These are phyloP conservation scores for Tetraneura akinire DNA, from an alignment of 1,140 invertebrate species.

Conservation along the genomic window DNA sequence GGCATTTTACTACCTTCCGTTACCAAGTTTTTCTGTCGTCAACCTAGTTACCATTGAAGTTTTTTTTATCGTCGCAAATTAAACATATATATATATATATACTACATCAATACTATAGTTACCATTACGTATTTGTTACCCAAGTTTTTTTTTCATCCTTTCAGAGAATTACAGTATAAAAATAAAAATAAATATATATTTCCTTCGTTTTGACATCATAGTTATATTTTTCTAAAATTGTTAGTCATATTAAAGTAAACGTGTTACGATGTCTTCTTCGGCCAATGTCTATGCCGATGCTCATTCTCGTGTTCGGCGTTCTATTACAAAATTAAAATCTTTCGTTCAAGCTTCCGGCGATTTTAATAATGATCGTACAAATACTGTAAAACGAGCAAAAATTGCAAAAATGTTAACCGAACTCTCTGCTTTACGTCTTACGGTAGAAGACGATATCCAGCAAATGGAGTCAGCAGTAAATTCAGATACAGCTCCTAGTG, in stretches of 20 bases:
- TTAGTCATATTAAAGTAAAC: not conserved
- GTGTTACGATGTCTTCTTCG: too few species aligned
- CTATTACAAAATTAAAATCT: too few species aligned
- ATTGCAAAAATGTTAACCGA: not conserved
- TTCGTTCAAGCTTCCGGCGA: not conserved
- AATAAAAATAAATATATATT: too few species aligned
- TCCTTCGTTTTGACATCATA: too few species aligned
- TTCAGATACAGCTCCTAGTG: too few species aligned
- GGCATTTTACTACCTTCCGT: not conserved
- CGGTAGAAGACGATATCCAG: not conserved
- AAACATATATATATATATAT: too few species aligned
- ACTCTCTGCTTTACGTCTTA: not conserved
- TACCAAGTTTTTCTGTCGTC: not conserved
- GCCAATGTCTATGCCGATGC: too few species aligned
- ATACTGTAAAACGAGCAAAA: not conserved
- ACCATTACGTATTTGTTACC: not conserved
- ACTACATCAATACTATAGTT: not conserved
- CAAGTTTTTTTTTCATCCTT: not conserved
- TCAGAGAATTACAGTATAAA: too few species aligned
- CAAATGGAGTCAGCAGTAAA: not conserved
- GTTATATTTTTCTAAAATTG: too few species aligned
- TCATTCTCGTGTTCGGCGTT: too few species aligned
- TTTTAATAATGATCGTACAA: not conserved
- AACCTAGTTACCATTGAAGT: too few species aligned
- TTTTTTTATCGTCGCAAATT: too few species aligned